Percentiles rank a stretch among this genome's conserved stretches.
These are phyloP conservation scores for Polypterus senegalus DNA, from an alignment of 2,113 vertebrate genomes.

Conservation along the genomic window DNA sequence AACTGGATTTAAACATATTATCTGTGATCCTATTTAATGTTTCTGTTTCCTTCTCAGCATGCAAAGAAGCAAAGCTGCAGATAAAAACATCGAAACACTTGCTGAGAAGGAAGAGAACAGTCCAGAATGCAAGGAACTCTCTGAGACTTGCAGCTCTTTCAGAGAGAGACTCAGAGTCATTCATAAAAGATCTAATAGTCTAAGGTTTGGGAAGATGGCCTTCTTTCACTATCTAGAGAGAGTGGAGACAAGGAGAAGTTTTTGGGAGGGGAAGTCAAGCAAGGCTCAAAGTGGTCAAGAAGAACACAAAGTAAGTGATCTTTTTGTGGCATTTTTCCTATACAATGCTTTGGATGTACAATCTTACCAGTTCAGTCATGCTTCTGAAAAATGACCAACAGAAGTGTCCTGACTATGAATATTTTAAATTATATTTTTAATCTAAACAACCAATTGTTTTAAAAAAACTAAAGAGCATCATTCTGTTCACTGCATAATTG, in stretches of 20 bases:
- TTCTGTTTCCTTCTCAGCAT: slow-evolving; percentile 2
- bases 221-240: slow-evolving; percentile 64
- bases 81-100: slow-evolving; percentile 22
- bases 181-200: slow-evolving; percentile 40
- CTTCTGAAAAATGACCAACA: too few relatives aligned
- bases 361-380: too few relatives aligned
- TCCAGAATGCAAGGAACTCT: slow-evolving; percentile 22
- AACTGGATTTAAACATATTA: background rate
- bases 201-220: slow-evolving; percentile 42
- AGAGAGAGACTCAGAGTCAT: slow-evolving; percentile 60
- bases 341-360: too few relatives aligned
- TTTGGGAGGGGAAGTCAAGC: slow-evolving; percentile 62
- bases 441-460: too few relatives aligned
- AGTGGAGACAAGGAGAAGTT: slow-evolving; percentile 61
- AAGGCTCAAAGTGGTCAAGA: slow-evolving; percentile 27
- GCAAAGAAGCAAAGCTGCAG: background rate
- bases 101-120: slow-evolving; percentile 20
- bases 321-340: too few relatives aligned
- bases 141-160: slow-evolving; percentile 33
- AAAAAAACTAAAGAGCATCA: too few relatives aligned
- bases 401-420: too few relatives aligned
- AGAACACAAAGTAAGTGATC: slow-evolving; percentile 38
- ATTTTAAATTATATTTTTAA: too few relatives aligned
- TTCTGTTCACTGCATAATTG: too few relatives aligned
- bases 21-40: background rate